These are phyloP conservation scores for Alsophila aescularia DNA, from an alignment of 2,888 invertebrate genomes.

Conservation along the genomic window DNA sequence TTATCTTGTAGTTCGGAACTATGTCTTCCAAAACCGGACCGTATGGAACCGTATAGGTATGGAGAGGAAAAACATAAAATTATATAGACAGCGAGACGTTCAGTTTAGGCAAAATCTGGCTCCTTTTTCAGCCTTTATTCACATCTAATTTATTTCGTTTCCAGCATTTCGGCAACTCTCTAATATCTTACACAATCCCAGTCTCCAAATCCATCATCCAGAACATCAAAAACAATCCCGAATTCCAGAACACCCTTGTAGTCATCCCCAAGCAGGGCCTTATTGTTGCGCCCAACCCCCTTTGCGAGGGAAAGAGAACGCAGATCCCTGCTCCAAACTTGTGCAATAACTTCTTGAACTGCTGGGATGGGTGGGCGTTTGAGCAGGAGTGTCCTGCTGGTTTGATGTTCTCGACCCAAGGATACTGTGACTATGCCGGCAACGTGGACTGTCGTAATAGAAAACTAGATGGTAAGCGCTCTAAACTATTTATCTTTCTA, in stretches of 20 bases:
- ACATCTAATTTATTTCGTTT: neutral
- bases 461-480: conserved; percentile 60
- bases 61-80: too few species aligned
- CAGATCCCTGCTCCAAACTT: conserved; percentile 85
- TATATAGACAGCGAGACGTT: too few species aligned
- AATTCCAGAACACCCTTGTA: conserved; percentile 66
- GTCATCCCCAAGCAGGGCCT: conserved; percentile 55
- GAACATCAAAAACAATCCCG: conserved; percentile 64
- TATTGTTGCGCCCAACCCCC: conserved; percentile 58
- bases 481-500: neutral
- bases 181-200: conserved; percentile 69
- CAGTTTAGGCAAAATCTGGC: too few species aligned
- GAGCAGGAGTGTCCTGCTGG: conserved; percentile 87
- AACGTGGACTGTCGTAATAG: conserved; percentile 86
- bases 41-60: too few species aligned
- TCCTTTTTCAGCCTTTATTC: too few species aligned
- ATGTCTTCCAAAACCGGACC: too few species aligned
- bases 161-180: conserved; percentile 50
- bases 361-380: conserved; percentile 88
- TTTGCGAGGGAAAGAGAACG: conserved; percentile 80
- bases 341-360: conserved; percentile 87
- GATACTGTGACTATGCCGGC: conserved; percentile 86
- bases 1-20: too few species aligned
- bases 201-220: conserved; percentile 72
- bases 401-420: conserved; percentile 84